These are phyloP conservation scores for Elephantulus edwardii DNA, from an alignment of 2,113 vertebrate genomes.

Conservation along the genomic window DNA sequence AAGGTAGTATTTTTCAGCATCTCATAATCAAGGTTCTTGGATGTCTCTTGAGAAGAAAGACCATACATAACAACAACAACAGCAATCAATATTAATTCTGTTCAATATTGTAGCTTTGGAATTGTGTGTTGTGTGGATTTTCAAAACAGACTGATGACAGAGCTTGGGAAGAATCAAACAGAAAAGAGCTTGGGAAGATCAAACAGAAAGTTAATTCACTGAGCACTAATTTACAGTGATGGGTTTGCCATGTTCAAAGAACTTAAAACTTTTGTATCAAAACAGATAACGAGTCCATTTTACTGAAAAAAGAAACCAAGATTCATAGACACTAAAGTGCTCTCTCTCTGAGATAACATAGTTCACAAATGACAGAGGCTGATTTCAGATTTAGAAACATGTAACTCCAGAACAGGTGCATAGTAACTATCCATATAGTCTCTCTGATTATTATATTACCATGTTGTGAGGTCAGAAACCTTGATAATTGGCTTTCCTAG, in stretches of 20 bases:
- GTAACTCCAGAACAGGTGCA: background rate
- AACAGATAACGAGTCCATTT: background rate
- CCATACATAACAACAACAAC: background rate
- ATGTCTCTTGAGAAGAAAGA: background rate
- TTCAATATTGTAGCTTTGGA: background rate
- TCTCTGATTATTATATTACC: background rate
- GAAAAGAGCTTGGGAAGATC: background rate
- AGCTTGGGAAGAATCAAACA: background rate
- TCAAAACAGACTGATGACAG: background rate
- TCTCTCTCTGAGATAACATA: background rate
- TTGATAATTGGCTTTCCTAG: too few species aligned
- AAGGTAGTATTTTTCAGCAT: background rate
- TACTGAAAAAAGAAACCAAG: slow-evolving; percentile 2
- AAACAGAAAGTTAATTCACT: background rate
- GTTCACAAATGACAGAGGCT: background rate
- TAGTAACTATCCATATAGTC: background rate
- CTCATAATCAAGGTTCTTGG: background rate
- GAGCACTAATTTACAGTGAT: background rate
- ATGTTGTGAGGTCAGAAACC: background rate
- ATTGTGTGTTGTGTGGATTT: background rate
- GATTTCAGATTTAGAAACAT: background rate
- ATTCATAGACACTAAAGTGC: background rate
- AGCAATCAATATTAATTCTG: background rate
- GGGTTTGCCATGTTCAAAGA: background rate
- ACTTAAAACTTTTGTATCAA: background rate